Evolutionary conservation across 2,797 vertebrate genomes (phyloP).

Genomic region (Jordanella pulchra): DNA sequence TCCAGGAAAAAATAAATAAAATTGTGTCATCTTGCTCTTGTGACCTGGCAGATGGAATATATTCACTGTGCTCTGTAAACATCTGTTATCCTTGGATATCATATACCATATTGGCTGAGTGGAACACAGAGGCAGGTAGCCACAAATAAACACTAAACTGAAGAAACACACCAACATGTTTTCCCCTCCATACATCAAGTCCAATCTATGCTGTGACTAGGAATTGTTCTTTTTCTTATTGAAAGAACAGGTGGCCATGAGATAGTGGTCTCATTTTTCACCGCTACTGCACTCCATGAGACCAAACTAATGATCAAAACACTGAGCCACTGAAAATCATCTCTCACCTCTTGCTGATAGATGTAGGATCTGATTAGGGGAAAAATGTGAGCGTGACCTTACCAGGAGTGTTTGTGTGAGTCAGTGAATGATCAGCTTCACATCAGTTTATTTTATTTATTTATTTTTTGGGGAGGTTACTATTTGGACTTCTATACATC

Average conservation of each 20-base stretch:
- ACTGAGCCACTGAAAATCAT: constrained; percentile 66
- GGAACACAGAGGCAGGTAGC: constrained; percentile 24
- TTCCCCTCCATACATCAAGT: constrained; percentile 40
- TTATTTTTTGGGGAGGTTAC: background rate
- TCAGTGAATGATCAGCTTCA: background rate
- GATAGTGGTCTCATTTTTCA: constrained; percentile 68
- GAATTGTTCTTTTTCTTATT: constrained; percentile 72
- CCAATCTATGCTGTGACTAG: constrained; percentile 53
- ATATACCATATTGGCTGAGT: constrained; percentile 12
- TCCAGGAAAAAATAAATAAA: background rate
- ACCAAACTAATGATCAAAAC: constrained; percentile 78
- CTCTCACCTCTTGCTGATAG: constrained; percentile 60
- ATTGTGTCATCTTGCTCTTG: background rate
- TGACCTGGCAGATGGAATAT: background rate
- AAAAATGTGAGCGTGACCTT: background rate
- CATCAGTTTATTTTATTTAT: background rate
- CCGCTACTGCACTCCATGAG: constrained; percentile 60
- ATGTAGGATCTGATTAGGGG: constrained; percentile 42
- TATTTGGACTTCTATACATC: background rate
- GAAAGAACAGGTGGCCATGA: constrained; percentile 74
- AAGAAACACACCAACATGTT: constrained; percentile 18
- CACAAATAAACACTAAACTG: constrained; percentile 27
- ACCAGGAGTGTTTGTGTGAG: constrained; percentile 17
- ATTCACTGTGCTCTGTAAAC: constrained; percentile 15
- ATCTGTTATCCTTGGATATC: constrained; percentile 20